Percentiles rank a stretch among this genome's conserved stretches.
phyloP scores from a whole-genome alignment of 2,113 vertebrate species.

The Colossoma macropomum region DNA sequence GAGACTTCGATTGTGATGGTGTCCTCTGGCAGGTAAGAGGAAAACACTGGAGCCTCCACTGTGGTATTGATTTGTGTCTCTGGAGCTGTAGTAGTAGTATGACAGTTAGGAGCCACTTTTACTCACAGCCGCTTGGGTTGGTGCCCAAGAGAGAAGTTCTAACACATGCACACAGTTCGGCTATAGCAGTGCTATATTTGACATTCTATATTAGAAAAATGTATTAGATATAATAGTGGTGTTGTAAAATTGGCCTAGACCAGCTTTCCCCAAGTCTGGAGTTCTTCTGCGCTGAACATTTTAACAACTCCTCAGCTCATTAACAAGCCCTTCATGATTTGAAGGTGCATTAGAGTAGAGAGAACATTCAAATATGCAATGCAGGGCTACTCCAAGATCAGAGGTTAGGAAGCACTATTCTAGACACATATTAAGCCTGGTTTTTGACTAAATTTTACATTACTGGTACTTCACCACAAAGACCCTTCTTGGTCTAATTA shows the following conservation, averaged over 20 bases:
- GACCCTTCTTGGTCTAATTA: no score
- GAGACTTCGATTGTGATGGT: conserved; percentile 55
- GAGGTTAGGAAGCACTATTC: background rate
- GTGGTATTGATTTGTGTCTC: conserved; percentile 54
- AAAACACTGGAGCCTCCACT: conserved; percentile 24
- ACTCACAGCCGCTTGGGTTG: background rate
- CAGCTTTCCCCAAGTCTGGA: background rate
- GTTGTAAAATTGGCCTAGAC: no score
- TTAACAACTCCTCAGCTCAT: background rate
- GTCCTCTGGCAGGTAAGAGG: conserved; percentile 41
- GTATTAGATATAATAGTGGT: background rate
- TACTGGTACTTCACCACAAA: background rate
- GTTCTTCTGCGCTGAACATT: background rate
- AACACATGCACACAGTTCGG: background rate
- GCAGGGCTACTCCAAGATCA: background rate
- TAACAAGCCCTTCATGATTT: background rate
- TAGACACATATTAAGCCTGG: background rate
- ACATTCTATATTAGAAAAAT: background rate
- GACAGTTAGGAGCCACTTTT: conserved; percentile 34
- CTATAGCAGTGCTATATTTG: background rate
- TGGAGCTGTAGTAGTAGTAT: conserved; percentile 18
- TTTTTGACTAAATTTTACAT: background rate
- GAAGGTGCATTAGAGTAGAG: background rate
- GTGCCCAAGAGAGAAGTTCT: background rate
- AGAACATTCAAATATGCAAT: background rate